Conservation (phyloP, 2,888 invertebrate genomes). For the Coenonympha glycerion region DNA sequence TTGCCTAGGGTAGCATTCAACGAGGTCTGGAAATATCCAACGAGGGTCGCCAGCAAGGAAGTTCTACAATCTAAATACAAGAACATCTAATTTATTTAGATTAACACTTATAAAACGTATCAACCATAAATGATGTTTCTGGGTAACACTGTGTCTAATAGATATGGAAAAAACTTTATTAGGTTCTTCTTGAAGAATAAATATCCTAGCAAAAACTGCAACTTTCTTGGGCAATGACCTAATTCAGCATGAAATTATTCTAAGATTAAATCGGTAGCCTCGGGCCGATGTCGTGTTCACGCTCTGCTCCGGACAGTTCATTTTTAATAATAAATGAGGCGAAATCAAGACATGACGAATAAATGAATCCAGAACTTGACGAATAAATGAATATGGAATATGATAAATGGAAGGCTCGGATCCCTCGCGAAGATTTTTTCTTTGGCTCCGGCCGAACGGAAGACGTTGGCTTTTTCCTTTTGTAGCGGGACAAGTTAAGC, state of each 20-base stretch:
- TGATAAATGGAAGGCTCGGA: constrained; percentile 73
- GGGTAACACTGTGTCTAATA: background rate
- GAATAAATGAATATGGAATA: constrained; percentile 78
- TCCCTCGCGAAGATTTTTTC: constrained; percentile 76
- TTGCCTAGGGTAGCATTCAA: no score
- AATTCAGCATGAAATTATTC: constrained; percentile 71
- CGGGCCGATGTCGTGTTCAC: constrained; percentile 59
- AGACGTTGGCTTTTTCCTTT: constrained; percentile 75
- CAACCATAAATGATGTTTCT: background rate
- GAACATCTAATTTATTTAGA: no score
- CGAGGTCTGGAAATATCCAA: no score
- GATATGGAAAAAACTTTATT: constrained; percentile 9
- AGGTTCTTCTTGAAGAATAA: background rate
- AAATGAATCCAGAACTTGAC: constrained; percentile 78
- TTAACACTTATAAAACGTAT: background rate
- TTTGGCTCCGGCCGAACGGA: constrained; percentile 73
- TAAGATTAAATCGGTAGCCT: constrained; percentile 72
- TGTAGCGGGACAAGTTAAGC: constrained; percentile 75
- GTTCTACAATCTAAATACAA: no score
- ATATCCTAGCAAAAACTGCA: constrained; percentile 16
- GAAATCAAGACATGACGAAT: constrained; percentile 78
- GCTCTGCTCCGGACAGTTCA: constrained; percentile 74
- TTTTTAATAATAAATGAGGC: constrained; percentile 78
- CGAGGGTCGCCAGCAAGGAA: no score
- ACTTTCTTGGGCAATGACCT: constrained; percentile 38